phyloP scores from a whole-genome alignment of 2,888 invertebrate species.

The Ectobius pallidus region DNA sequence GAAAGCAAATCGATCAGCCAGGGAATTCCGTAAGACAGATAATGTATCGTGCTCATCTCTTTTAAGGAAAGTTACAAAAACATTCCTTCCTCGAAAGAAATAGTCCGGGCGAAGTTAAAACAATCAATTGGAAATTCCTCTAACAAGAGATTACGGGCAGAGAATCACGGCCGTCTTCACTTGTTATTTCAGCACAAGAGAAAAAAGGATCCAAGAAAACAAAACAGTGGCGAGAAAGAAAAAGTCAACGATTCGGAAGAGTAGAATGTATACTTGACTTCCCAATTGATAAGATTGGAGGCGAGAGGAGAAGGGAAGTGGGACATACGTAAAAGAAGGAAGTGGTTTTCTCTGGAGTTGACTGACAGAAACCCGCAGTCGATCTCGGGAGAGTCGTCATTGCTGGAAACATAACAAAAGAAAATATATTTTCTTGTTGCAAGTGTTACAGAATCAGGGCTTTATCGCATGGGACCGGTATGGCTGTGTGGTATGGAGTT shows the following conservation, averaged over 20 bases:
- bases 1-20: too few relatives aligned
- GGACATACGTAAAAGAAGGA: background rate
- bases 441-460: background rate
- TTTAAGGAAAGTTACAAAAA: too few relatives aligned
- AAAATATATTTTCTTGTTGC: background rate
- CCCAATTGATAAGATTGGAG: background rate
- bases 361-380: background rate
- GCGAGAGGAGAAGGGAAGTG: background rate
- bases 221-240: background rate
- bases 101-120: background rate
- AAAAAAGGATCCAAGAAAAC: background rate
- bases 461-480: background rate
- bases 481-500: background rate
- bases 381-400: background rate
- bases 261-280: background rate
- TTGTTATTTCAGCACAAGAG: background rate
- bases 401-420: slow-evolving; percentile 8
- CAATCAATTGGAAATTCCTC: background rate
- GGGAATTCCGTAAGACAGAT: too few relatives aligned
- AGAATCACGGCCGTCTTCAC: background rate
- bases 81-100: too few relatives aligned
- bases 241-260: background rate
- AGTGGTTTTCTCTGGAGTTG: background rate
- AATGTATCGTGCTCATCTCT: too few relatives aligned
- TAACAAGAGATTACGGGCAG: background rate